These are phyloP conservation scores for Anthoptus insignis DNA, from an alignment of 2,888 invertebrate genomes.

Conservation along the genomic window DNA sequence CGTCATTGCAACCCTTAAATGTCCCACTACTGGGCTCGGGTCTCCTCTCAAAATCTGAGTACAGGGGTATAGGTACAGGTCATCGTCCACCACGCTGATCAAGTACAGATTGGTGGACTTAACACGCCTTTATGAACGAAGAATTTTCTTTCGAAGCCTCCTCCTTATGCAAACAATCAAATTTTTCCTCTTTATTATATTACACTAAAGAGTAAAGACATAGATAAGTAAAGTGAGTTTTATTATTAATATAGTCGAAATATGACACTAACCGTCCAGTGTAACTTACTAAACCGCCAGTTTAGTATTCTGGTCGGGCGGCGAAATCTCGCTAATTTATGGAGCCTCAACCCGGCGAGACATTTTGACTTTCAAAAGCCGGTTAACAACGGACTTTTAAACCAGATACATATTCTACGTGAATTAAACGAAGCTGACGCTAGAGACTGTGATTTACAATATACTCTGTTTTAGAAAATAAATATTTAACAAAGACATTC, in stretches of 20 bases:
- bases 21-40: too few relatives aligned
- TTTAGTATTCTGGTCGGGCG: conserved; percentile 14
- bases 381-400: conserved; percentile 21
- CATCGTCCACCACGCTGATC: too few relatives aligned
- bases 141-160: too few relatives aligned
- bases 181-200: too few relatives aligned
- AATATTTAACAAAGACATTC: not conserved
- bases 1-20: too few relatives aligned
- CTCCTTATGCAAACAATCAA: too few relatives aligned
- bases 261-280: not conserved
- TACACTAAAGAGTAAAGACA: too few relatives aligned
- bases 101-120: too few relatives aligned
- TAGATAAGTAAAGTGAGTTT: too few relatives aligned
- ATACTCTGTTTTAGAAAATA: conserved; percentile 2
- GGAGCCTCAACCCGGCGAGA: conserved; percentile 24
- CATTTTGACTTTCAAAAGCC: conserved; percentile 26
- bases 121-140: too few relatives aligned
- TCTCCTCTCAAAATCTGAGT: too few relatives aligned
- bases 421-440: conserved; percentile 13
- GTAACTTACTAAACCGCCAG: not conserved
- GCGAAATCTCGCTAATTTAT: conserved; percentile 19
- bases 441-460: not conserved
- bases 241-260: not conserved
- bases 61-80: too few relatives aligned
- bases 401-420: conserved; percentile 21